Percentiles rank a stretch among this genome's conserved stretches.
phyloP scores from a whole-genome alignment of 2,113 vertebrate genomes.

The Perognathus longimembris region DNA sequence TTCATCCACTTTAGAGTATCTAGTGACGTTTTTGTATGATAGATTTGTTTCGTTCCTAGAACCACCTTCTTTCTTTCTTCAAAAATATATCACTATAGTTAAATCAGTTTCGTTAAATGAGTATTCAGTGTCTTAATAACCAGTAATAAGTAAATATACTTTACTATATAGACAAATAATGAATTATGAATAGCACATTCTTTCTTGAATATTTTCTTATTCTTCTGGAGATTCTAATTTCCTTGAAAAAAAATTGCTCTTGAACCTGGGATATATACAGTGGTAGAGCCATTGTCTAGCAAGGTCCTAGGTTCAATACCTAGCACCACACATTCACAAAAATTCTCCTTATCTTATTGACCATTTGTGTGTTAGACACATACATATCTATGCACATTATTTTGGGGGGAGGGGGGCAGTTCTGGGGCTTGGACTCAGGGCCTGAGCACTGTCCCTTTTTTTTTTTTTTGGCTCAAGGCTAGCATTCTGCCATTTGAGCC shows the following conservation, averaged over 20 bases:
- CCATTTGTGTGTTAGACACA: neutral
- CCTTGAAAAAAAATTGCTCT: neutral
- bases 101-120: slow-evolving; percentile 26
- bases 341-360: neutral
- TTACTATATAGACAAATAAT: neutral
- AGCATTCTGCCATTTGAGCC: no score
- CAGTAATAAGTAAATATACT: neutral
- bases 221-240: slow-evolving; percentile 11
- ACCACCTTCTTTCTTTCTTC: neutral
- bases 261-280: neutral
- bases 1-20: neutral
- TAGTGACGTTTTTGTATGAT: neutral
- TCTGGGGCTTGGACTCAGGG: no score
- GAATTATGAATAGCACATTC: slow-evolving; percentile 1
- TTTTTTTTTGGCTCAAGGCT: no score
- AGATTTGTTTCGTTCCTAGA: slow-evolving; percentile 28
- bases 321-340: neutral
- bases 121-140: neutral
- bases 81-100: neutral
- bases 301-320: no score
- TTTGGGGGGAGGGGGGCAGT: no score
- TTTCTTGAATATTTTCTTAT: slow-evolving; percentile 28
- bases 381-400: neutral
- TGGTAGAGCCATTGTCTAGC: no score
- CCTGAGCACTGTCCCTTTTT: no score